phyloP scores from a whole-genome alignment of 2,888 invertebrate species.

The Drosophila nr. perissopoda region DNA sequence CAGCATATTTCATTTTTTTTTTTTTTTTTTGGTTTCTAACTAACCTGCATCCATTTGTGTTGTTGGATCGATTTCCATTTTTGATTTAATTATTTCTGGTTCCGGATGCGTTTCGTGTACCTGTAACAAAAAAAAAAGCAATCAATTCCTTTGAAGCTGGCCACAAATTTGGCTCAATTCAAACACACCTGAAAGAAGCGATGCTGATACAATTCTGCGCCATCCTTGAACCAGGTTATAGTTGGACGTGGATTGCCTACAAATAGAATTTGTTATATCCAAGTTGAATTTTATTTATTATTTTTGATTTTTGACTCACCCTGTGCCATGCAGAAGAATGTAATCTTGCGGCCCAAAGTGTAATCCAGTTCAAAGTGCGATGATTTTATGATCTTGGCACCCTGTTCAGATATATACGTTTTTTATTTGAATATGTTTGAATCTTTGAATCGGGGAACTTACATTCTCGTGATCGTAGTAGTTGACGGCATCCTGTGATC shows the following conservation, averaged over 20 bases:
- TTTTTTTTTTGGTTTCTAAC: not conserved
- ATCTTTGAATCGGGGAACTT: slow-evolving; percentile 45
- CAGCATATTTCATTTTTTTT: not conserved
- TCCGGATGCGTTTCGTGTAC: slow-evolving; percentile 95
- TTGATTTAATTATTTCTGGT: slow-evolving; percentile 93
- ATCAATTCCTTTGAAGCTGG: not conserved
- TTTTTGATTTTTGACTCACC: slow-evolving; percentile 85
- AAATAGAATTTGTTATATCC: not conserved
- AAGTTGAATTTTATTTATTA: not conserved
- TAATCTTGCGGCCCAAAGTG: slow-evolving; percentile 96
- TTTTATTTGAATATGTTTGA: not conserved
- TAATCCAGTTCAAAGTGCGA: slow-evolving; percentile 97
- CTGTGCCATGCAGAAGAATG: slow-evolving; percentile 95
- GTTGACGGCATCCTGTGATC: slow-evolving; percentile 94
- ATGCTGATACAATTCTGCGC: slow-evolving; percentile 96
- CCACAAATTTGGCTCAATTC: not conserved
- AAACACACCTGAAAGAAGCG: slow-evolving; percentile 93
- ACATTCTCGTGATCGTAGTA: slow-evolving; percentile 96
- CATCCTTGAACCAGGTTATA: slow-evolving; percentile 98
- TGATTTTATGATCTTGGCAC: slow-evolving; percentile 94
- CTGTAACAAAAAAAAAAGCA: slow-evolving; percentile 84
- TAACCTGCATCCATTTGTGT: slow-evolving; percentile 97
- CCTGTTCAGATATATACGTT: slow-evolving; percentile 86
- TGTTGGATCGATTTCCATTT: slow-evolving; percentile 97
- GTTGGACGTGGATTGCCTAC: slow-evolving; percentile 91